A percentile compares a stretch with the other conserved stretches of the same genome.
Evolutionary conservation across 2,113 vertebrate genomes (phyloP).

Genomic region (Tachysurus fulvidraco): DNA sequence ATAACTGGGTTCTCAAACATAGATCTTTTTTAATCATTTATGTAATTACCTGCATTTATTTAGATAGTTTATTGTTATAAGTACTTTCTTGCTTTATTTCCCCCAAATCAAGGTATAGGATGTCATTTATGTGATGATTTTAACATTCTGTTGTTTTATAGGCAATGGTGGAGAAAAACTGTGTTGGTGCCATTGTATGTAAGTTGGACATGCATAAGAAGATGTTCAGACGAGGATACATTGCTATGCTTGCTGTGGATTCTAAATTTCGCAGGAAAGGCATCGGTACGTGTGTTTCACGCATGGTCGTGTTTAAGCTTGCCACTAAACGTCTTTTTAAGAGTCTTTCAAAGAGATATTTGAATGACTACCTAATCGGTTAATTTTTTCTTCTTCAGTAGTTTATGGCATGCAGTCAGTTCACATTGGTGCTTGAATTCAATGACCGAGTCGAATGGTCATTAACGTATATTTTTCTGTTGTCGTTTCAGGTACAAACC

Average conservation of each 20-base stretch:
- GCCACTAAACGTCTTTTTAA: background rate
- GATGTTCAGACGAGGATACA: constrained; percentile 99
- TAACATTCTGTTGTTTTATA: constrained; percentile 63
- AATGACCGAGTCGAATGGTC: background rate
- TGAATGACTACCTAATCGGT: background rate
- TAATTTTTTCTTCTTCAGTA: background rate
- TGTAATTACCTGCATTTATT: background rate
- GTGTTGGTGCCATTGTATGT: constrained; percentile 99
- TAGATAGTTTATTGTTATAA: background rate
- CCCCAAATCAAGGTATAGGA: too few species aligned
- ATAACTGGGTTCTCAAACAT: background rate
- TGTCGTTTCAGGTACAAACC: constrained; percentile 91
- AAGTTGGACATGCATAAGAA: constrained; percentile 99
- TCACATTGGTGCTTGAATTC: background rate
- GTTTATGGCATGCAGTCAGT: background rate
- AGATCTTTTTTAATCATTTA: background rate
- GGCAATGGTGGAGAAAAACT: constrained; percentile 98
- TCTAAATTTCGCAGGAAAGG: constrained; percentile 99
- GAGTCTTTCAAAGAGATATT: background rate
- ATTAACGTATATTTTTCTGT: background rate
- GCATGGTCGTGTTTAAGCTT: background rate
- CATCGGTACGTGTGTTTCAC: constrained; percentile 86
- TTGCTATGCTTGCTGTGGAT: constrained; percentile 99
- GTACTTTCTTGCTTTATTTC: background rate
- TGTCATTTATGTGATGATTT: background rate